phyloP scores from a whole-genome alignment of 2,797 vertebrate genomes.

The Sebastes cheni region DNA sequence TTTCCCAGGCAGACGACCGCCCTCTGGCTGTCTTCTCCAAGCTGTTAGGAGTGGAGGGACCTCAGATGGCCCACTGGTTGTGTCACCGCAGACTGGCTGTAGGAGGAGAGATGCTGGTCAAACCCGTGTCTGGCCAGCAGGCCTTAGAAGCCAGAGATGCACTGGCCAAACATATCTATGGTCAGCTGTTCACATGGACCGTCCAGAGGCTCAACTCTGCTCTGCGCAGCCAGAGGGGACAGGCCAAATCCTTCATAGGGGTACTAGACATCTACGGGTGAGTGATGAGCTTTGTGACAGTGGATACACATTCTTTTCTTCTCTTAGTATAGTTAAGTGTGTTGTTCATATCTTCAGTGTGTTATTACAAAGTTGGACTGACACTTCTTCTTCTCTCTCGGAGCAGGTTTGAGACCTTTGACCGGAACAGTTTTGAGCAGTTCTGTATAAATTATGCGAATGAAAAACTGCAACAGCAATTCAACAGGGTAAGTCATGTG shows the following conservation, averaged over 20 bases:
- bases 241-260: constrained; percentile 76
- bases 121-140: constrained; percentile 81
- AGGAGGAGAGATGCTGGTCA: constrained; percentile 81
- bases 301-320: too few species aligned
- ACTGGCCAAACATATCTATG: constrained; percentile 84
- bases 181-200: constrained; percentile 83
- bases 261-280: constrained; percentile 87
- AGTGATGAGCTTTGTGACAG: constrained; percentile 1
- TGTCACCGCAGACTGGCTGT: constrained; percentile 83
- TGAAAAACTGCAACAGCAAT: constrained; percentile 88
- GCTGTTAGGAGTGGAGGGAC: constrained; percentile 79
- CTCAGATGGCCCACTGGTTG: constrained; percentile 84
- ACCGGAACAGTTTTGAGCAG: constrained; percentile 88
- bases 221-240: constrained; percentile 63
- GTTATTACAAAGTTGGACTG: not conserved
- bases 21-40: constrained; percentile 79
- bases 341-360: not conserved
- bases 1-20: constrained; percentile 71
- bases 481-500: constrained; percentile 80
- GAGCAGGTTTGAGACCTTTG: constrained; percentile 86
- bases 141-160: constrained; percentile 76
- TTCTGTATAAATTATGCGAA: constrained; percentile 90
- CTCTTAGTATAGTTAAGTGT: not conserved
- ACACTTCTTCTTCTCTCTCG: constrained; percentile 22
- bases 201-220: constrained; percentile 82